Evolutionary conservation across 2,888 invertebrate genomes (phyloP).

Genomic region (Iselma pallidipennis): DNA sequence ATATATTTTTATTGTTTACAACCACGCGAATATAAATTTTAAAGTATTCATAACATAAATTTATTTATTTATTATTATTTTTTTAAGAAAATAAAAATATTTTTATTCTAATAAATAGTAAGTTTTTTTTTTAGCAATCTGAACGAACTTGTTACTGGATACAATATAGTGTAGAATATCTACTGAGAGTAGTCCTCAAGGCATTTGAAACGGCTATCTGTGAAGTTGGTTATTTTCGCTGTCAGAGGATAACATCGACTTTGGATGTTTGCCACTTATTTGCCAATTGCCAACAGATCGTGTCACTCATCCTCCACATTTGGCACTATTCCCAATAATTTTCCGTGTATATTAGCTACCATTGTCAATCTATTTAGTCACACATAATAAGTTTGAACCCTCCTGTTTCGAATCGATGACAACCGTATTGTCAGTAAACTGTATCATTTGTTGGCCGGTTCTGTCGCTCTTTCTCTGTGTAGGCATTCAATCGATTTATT

Average conservation of each 20-base stretch:
- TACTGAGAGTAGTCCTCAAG: not conserved
- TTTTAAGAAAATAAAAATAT: not conserved
- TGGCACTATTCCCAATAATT: conserved; percentile 22
- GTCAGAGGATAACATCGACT: conserved; percentile 2
- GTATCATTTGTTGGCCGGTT: too few species aligned
- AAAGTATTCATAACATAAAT: not conserved
- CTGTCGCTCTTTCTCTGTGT: too few species aligned
- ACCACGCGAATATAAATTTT: not conserved
- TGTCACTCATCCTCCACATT: conserved; percentile 26
- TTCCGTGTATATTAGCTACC: conserved; percentile 13
- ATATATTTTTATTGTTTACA: not conserved
- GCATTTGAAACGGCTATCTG: not conserved
- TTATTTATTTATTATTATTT: not conserved
- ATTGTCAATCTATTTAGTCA: conserved; percentile 24
- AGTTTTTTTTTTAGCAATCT: too few species aligned
- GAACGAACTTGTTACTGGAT: not conserved
- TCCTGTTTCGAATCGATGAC: not conserved
- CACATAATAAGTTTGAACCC: conserved; percentile 16
- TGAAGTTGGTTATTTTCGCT: not conserved
- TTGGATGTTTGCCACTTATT: conserved; percentile 22
- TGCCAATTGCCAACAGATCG: conserved; percentile 23
- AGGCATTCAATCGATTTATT: not conserved
- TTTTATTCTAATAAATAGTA: not conserved
- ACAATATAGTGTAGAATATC: not conserved
- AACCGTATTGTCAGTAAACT: not conserved